Conservation (phyloP, 2,888 invertebrate genomes). For the Pammene aurita region DNA sequence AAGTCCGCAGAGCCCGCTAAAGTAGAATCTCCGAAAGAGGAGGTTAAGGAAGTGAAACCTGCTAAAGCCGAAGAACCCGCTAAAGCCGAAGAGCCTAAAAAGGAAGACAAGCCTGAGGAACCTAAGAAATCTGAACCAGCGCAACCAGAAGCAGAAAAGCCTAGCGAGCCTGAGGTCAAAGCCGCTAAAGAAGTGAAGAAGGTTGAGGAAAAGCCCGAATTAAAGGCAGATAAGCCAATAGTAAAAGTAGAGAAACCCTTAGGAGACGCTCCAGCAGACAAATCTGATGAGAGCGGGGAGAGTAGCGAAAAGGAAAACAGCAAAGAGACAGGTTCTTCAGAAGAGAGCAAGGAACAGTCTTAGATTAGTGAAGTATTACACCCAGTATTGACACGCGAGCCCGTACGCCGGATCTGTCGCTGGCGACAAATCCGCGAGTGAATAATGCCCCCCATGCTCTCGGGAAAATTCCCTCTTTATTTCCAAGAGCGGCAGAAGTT, state of each 20-base stretch:
- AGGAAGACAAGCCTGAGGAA: constrained; percentile 43
- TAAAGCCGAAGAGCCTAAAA: constrained; percentile 39
- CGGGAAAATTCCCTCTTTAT: not conserved
- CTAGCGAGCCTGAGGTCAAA: constrained; percentile 40
- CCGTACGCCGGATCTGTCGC: constrained; percentile 7
- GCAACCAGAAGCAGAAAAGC: constrained; percentile 45
- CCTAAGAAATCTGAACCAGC: constrained; percentile 41
- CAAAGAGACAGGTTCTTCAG: constrained; percentile 56
- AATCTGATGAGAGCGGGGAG: constrained; percentile 61
- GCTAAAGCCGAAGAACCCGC: constrained; percentile 37
- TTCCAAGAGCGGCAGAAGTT: not conserved
- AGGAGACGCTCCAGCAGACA: constrained; percentile 56
- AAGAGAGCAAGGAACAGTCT: constrained; percentile 63
- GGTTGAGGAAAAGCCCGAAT: constrained; percentile 42
- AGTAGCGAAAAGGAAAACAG: constrained; percentile 57
- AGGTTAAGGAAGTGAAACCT: constrained; percentile 39
- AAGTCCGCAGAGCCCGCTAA: constrained; percentile 41
- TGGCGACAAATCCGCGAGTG: constrained; percentile 16
- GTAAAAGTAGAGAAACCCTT: constrained; percentile 51
- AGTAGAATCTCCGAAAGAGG: constrained; percentile 33
- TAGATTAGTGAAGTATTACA: constrained; percentile 62
- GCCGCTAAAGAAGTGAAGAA: constrained; percentile 48
- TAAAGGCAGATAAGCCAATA: constrained; percentile 50
- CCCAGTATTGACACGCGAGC: constrained; percentile 33
- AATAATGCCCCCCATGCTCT: not conserved